A percentile compares a stretch with the other conserved stretches of the same genome.
phyloP scores from a whole-genome alignment of 64 coral and sea anemone species.

The Exaiptasia diaphana region DNA sequence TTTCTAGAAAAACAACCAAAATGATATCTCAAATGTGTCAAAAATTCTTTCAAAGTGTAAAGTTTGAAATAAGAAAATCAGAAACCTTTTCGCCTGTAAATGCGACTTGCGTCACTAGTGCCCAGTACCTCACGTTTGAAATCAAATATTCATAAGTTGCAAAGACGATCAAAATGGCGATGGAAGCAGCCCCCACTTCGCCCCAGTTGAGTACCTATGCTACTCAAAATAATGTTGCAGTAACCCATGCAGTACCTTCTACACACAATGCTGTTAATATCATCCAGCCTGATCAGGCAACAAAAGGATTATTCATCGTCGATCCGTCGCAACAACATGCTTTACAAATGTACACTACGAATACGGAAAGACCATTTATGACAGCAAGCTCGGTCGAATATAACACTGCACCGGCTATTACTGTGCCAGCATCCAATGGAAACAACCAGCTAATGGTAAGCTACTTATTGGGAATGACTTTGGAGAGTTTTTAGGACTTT shows the following conservation, averaged over 20 bases:
- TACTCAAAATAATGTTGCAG: constrained; percentile 72
- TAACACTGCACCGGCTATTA: constrained; percentile 76
- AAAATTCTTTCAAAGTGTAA: too few relatives aligned
- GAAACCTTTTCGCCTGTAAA: too few relatives aligned
- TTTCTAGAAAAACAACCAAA: too few relatives aligned
- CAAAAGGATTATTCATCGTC: constrained; percentile 95
- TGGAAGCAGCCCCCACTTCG: constrained; percentile 90
- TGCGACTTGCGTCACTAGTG: background rate
- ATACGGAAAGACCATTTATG: constrained; percentile 89
- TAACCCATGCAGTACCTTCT: constrained; percentile 84
- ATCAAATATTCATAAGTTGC: constrained; percentile 96
- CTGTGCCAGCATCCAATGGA: constrained; percentile 81
- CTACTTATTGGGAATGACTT: too few relatives aligned
- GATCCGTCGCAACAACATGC: constrained; percentile 92
- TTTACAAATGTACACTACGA: constrained; percentile 93
- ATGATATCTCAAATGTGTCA: too few relatives aligned
- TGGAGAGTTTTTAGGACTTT: too few relatives aligned
- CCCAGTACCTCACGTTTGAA: constrained; percentile 25
- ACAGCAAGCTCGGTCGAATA: constrained; percentile 83
- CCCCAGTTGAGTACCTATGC: constrained; percentile 94
- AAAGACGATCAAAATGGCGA: constrained; percentile 93
- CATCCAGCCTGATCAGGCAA: constrained; percentile 88
- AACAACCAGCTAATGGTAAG: constrained; percentile 97
- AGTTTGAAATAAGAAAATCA: too few relatives aligned
- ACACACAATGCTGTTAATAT: constrained; percentile 89